Evolutionary conservation across 64 coral and sea anemone species (phyloP).

Genomic region (Stylophora pistillata): DNA sequence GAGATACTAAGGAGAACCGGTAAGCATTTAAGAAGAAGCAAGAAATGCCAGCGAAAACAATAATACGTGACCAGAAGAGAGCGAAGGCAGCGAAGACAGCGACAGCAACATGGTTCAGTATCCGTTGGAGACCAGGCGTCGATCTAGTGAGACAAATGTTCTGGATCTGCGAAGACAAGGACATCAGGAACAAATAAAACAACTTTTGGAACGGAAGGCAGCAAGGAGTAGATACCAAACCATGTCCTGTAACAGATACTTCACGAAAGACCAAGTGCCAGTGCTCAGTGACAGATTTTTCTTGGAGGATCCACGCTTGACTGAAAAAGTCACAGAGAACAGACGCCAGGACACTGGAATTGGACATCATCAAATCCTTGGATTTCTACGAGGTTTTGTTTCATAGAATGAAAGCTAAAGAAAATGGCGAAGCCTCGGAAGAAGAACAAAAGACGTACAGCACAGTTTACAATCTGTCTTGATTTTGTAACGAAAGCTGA

Average conservation of each 20-base stretch:
- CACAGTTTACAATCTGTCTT: too few species aligned
- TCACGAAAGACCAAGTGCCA: not conserved
- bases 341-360: not conserved
- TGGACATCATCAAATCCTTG: not conserved
- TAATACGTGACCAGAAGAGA: not conserved
- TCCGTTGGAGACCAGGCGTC: not conserved
- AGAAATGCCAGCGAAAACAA: not conserved
- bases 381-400: conserved; percentile 4
- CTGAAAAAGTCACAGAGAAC: not conserved
- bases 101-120: not conserved
- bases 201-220: not conserved
- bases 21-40: not conserved
- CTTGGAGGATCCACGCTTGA: not conserved
- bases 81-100: not conserved
- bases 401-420: conserved; percentile 2
- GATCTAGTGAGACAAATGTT: not conserved
- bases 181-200: not conserved
- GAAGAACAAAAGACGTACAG: not conserved
- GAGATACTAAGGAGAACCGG: not conserved
- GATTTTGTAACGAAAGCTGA: not conserved
- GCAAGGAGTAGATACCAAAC: not conserved
- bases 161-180: not conserved
- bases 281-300: not conserved
- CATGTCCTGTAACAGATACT: conserved; percentile 9
- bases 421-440: not conserved